Conservation (phyloP, 2,797 vertebrate genomes). For the Molossus alvarezi region DNA sequence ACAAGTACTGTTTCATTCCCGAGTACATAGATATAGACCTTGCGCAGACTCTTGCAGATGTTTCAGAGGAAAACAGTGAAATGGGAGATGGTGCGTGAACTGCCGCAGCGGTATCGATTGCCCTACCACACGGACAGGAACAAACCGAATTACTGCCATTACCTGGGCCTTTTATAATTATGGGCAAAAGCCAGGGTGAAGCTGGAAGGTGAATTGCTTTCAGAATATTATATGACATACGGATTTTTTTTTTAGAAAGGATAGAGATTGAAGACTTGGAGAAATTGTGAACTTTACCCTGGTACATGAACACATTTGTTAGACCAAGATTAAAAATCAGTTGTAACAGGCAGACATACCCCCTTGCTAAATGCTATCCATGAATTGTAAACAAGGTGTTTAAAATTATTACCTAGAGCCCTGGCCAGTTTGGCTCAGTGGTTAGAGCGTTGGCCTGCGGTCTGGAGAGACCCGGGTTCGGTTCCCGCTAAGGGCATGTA, state of each 20-base stretch:
- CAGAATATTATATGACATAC: constrained; percentile 51
- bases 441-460: no score
- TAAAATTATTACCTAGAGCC: not conserved
- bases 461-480: no score
- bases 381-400: not conserved
- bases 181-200: constrained; percentile 69
- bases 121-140: not conserved
- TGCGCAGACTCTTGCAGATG: not conserved
- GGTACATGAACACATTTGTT: not conserved
- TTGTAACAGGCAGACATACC: not conserved
- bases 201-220: constrained; percentile 60
- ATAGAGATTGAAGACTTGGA: not conserved
- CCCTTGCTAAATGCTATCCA: not conserved
- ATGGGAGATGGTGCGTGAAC: constrained; percentile 1
- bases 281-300: not conserved
- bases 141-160: constrained; percentile 47
- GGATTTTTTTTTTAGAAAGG: constrained; percentile 67
- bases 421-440: no score
- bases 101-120: not conserved
- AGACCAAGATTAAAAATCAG: not conserved
- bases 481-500: no score
- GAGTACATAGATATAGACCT: not conserved
- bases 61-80: constrained; percentile 26
- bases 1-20: not conserved
- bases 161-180: constrained; percentile 51